Percentiles rank a stretch among this genome's conserved stretches.
Conservation (phyloP, 2,888 invertebrate species). For the Idaea dimidiata region DNA sequence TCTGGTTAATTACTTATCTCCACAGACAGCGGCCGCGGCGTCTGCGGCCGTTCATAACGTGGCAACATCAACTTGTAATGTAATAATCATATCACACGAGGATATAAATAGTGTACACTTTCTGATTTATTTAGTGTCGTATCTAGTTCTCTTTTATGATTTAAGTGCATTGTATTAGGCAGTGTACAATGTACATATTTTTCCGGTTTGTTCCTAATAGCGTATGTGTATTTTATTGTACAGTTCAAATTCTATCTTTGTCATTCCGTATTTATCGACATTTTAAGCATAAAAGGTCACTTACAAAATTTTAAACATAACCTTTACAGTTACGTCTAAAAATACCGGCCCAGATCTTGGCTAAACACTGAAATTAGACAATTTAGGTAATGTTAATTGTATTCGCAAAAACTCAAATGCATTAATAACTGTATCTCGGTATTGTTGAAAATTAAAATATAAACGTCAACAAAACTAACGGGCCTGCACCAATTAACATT, state of each 20-base stretch:
- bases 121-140: background rate
- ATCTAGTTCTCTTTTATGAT: background rate
- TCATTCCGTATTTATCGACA: constrained; percentile 16
- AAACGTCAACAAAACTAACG: too few relatives aligned
- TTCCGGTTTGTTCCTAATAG: background rate
- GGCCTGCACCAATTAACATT: background rate
- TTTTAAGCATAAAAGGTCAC: constrained; percentile 11
- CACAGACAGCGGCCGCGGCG: constrained; percentile 27
- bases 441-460: background rate
- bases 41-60: constrained; percentile 22
- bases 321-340: background rate
- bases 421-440: background rate
- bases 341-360: background rate
- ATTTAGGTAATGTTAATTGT: background rate
- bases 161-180: background rate
- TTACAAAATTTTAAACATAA: background rate
- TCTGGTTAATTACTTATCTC: constrained; percentile 45
- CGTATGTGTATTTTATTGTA: background rate
- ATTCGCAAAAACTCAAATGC: background rate
- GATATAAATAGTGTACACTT: background rate
- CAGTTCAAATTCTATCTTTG: background rate
- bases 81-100: constrained; percentile 6
- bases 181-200: background rate
- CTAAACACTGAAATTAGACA: background rate
- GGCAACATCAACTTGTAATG: constrained; percentile 2